Evolutionary conservation across 2,113 vertebrate species (phyloP), one percentile per base, ranked within the genome.

Genomic region (Chloropsis cyanopogon): DNA sequence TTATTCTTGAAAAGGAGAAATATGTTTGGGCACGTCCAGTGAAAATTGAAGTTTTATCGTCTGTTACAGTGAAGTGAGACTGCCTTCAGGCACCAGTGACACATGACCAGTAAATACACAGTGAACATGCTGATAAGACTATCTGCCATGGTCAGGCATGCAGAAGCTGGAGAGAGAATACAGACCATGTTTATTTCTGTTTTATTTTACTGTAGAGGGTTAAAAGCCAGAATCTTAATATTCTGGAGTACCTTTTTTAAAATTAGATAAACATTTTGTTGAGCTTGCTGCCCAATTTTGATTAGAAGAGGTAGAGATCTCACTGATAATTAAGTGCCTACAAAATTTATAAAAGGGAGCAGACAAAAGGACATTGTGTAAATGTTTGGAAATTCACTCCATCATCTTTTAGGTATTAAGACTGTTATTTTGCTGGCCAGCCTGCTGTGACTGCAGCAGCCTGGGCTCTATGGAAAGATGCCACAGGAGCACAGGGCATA

Each of bases 41-140:
- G 92, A 90, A 90, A 97, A 95, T 41, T 80, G 83, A 92, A 96
- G 57, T 75, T 86, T 81, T 39, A 35, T 80, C 16, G 21, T 69
- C 52, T 76, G 29, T 79, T 95, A 57, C 47, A 84, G 53, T n/a
- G 78, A 66, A 71, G 44, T 29, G 41, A 93, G 63, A 26, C 31
- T 84, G 60, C 31, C 81, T 92, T 60, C 80, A 88, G 69, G 47
- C 53, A 80, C 44, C 47, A 50, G 66, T 42, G 86, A 70, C 65
- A 90, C 31, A 33, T 14, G 54, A 56, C 57, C 14, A 22, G 33
- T 25, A 91, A 91, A 92, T 59, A 71, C 12, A 57, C 70, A 85
- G 25, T 2, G 1, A 77, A 59, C 39, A 26, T 16, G 23, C 60
- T 92, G 86, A 73, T 86, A 64, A 92, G 35, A 44, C 14, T 69